Evolutionary conservation across 2,888 invertebrate species (phyloP), one percentile per base, ranked within the genome.

Genomic region (Panopea generosa): DNA sequence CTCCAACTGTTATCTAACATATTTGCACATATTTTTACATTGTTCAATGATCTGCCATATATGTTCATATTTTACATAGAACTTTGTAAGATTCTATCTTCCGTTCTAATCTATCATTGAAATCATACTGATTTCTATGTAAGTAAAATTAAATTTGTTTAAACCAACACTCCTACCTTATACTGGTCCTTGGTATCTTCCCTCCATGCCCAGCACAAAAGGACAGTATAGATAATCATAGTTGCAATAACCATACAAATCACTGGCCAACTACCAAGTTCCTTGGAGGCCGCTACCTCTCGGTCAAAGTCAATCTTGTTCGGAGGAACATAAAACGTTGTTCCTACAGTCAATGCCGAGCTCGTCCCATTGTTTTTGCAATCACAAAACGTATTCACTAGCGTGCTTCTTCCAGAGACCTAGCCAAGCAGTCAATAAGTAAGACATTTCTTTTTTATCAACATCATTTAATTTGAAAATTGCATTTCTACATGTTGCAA

Each of bases 301-400:
- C 87, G 90, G 27, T 84, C 81, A 83, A 93, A 93, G 85, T 93
- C 89, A 6, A 93, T 90, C 6, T 89, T 85, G 82, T 93, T 93
- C 1, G 91, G 91, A 47, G 90, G 86, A 0, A 92, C 87, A 43
- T 82, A 84, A 65, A 91, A 91, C 24, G 92, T 90, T 16, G 85
- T 80, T 3, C 83, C 80, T 40, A 83, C 82, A 16, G 75, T 81
- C 47, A 75, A 68, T 2, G 61, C 40, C 6, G 43, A 56, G 1
- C 52, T 60, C 1, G 47, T 33, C 4, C 59, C 60, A n/a, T 71
- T 47, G 20, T 82, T 68, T 0, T 65, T 33, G 38, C 85, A 85
- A 9, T 69, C 71, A 55, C 85, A 85, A 0, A 81, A 52, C 1
- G 85, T 85, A 24, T 81, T 77, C 18, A 61, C 63, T 14, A 70